Conservation (phyloP, 2,888 invertebrate genomes). For the Catocala nupta region DNA sequence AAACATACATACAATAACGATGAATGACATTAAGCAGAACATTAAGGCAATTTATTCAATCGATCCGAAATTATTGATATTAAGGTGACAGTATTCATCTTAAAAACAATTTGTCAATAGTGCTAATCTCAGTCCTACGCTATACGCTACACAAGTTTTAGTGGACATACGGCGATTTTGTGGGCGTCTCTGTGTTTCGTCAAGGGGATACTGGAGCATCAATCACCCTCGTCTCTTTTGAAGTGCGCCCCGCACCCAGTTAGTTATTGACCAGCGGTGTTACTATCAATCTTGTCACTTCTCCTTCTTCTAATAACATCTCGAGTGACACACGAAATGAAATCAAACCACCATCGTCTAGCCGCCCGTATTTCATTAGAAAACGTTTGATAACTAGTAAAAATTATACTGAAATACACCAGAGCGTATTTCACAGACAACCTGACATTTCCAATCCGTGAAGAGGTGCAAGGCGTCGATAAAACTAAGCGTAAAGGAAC, state of each 20-base stretch:
- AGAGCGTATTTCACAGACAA: conserved; percentile 4
- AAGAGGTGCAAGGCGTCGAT: conserved; percentile 49
- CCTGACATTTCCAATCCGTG: conserved; percentile 26
- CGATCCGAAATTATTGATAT: neutral
- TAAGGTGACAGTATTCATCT: conserved; percentile 4
- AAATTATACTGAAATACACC: conserved; percentile 12
- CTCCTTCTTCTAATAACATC: conserved; percentile 64
- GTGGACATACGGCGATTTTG: conserved; percentile 46
- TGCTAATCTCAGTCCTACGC: conserved; percentile 54
- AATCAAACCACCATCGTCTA: conserved; percentile 39
- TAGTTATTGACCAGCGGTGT: conserved; percentile 64
- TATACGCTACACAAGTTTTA: conserved; percentile 65
- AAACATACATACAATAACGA: neutral
- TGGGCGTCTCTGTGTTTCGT: conserved; percentile 68
- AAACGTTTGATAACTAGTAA: conserved; percentile 37
- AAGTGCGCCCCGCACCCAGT: conserved; percentile 66
- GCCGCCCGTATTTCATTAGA: conserved; percentile 33
- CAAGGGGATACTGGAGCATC: conserved; percentile 67
- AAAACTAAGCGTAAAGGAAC: conserved; percentile 58
- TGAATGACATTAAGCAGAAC: neutral
- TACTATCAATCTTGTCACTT: conserved; percentile 79
- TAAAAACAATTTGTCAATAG: conserved; percentile 30
- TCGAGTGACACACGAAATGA: conserved; percentile 63
- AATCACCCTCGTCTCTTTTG: conserved; percentile 76
- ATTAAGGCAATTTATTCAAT: neutral